Base-by-base conservation (phyloP, 1,140 invertebrate genomes). In the Drosophila murphyi region DNA sequence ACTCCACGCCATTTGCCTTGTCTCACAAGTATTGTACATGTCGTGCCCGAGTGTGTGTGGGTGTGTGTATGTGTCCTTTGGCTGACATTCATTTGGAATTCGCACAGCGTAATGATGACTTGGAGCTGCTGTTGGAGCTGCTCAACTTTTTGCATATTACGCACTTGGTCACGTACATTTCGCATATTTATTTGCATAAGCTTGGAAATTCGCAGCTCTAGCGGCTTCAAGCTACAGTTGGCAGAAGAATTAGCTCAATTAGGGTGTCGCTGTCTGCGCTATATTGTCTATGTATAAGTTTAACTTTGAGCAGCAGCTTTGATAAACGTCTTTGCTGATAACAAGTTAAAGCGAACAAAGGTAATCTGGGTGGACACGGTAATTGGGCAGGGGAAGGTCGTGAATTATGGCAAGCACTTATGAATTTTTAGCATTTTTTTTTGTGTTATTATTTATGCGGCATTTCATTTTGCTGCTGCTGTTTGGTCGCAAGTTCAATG, bases 141-240 rank as follows among this genome's bases (percentile, higher is more conserved):
- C 83, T 80, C 83, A 82, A 88, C 80, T 89, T 88, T 83, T 80
- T 83, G 85, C 85, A 89, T 89, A 89, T 88, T 88, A 90, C 78
- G 86, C 86, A 89, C 81, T 89, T 89, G 87, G 78, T 89, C 85
- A 89, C 85, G 85, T 89, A 85, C 80, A 67, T 52, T 64, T 70
- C 74, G 52, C 77, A 70, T 89, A 81, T 89, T 90, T 90, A 90
- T 89, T 89, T 90, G 86, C 85, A 90, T 89, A 89, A 87, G 83
- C 78, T 80, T 32, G 43, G 47, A 69, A 59, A 70, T 67, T 79
- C 68, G 57, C 65, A 62, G 59, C 45, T 35, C n/a, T 45, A 54
- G 56, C 59, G 51, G 39, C 60, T 63, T 52, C 39, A 55, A 70
- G 37, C 43, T 34, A 34, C 57, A 60, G 39, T 60, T 60, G 57